phyloP scores from a whole-genome alignment of 2,113 vertebrate genomes.

The Cyphomyrus plagiostoma region DNA sequence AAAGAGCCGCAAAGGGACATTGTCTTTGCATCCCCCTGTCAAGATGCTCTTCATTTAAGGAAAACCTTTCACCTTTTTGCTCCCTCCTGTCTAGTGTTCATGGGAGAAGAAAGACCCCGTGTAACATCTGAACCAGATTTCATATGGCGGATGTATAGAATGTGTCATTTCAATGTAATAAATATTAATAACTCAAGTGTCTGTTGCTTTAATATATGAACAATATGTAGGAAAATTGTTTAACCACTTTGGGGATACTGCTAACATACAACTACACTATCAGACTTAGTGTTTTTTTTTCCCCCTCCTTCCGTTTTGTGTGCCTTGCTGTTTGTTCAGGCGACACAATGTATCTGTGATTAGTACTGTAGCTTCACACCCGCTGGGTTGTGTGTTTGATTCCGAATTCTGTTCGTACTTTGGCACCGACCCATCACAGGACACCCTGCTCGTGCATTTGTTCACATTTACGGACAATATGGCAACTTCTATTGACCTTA shows the following conservation, averaged over 20 bases:
- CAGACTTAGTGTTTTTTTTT: neutral
- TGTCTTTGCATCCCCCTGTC: neutral
- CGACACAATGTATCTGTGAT: neutral
- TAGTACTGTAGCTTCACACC: neutral
- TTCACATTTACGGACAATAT: neutral
- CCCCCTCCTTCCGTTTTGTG: neutral
- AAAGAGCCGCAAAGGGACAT: neutral
- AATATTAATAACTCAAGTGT: neutral
- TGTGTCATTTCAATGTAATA: conserved; percentile 3
- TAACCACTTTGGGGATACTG: neutral
- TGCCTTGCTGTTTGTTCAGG: neutral
- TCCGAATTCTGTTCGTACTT: neutral
- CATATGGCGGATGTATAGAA: neutral
- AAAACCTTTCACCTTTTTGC: neutral
- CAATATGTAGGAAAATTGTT: neutral
- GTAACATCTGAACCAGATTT: neutral
- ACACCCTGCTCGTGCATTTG: neutral
- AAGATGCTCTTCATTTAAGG: neutral
- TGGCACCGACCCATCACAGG: neutral
- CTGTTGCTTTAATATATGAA: neutral
- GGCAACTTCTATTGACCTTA: neutral
- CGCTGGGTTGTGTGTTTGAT: neutral
- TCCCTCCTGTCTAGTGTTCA: neutral
- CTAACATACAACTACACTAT: neutral
- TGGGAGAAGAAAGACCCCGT: neutral